These are phyloP conservation scores for Enteromius treurensis DNA, from an alignment of 2,797 vertebrate genomes.

Conservation along the genomic window DNA sequence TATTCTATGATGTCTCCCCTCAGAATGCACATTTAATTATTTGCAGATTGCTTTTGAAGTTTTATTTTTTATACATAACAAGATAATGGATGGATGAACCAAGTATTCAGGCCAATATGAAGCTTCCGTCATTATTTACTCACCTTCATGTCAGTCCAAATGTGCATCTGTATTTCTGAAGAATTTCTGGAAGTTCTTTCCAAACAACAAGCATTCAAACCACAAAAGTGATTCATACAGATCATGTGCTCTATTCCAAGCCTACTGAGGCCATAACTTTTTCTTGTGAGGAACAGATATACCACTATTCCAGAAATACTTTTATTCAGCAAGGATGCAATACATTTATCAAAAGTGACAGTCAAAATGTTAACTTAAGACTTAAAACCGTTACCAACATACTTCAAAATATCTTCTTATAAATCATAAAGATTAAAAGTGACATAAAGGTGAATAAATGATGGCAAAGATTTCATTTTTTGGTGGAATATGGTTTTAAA, in stretches of 20 bases:
- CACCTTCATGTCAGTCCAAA: neutral
- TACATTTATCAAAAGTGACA: neutral
- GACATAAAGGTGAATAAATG: neutral
- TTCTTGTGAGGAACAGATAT: neutral
- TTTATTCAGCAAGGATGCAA: neutral
- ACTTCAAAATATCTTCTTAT: neutral
- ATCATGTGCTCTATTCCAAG: neutral
- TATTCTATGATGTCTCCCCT: slow-evolving; percentile 9
- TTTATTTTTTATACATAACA: neutral
- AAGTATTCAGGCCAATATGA: neutral
- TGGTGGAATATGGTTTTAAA: neutral
- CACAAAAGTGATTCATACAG: slow-evolving; percentile 2
- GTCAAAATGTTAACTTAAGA: neutral
- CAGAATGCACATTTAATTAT: neutral
- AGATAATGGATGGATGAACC: neutral
- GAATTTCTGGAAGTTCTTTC: slow-evolving; percentile 3
- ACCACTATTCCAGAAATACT: neutral
- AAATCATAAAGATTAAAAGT: neutral
- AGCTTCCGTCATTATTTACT: neutral
- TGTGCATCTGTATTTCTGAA: neutral
- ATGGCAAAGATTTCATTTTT: neutral
- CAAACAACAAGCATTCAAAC: neutral
- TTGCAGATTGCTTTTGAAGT: slow-evolving; percentile 6
- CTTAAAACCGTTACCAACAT: neutral
- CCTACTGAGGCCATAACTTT: neutral